A percentile compares a stretch with the other conserved stretches of the same genome.
phyloP scores from a whole-genome alignment of 2,888 invertebrate genomes.

The Oligia fasciuncula region DNA sequence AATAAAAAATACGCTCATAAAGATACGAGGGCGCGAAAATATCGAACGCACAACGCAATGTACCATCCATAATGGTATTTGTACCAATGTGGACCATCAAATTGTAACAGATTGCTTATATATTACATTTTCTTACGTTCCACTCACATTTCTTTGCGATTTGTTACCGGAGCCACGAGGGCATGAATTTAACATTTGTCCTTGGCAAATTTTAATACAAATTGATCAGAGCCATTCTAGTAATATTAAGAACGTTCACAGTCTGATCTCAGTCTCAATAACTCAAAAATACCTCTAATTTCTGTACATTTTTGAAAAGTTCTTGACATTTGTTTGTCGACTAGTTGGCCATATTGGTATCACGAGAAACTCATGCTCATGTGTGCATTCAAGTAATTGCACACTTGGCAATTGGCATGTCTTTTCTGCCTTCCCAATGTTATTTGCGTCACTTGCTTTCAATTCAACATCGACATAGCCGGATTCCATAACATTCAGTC shows the following conservation, averaged over 20 bases:
- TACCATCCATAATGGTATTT: slow-evolving; percentile 62
- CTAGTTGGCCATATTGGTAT: not conserved
- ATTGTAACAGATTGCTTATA: slow-evolving; percentile 64
- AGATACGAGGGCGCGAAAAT: slow-evolving; percentile 35
- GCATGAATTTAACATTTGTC: slow-evolving; percentile 10
- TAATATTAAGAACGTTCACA: not conserved
- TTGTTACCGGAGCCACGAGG: slow-evolving; percentile 8
- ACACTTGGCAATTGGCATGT: not conserved
- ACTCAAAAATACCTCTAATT: not conserved
- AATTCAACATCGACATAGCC: not conserved
- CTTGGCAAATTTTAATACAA: slow-evolving; percentile 1
- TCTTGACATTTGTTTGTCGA: not conserved
- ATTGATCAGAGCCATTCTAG: not conserved
- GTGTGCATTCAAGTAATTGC: not conserved
- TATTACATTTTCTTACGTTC: slow-evolving; percentile 57
- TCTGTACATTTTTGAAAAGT: not conserved
- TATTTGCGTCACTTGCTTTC: slow-evolving; percentile 9
- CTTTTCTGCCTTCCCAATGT: not conserved
- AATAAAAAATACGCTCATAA: slow-evolving; percentile 32
- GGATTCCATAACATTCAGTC: slow-evolving; percentile 21
- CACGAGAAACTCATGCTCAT: not conserved
- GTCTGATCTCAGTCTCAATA: no score
- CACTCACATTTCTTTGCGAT: slow-evolving; percentile 31
- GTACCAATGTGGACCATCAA: slow-evolving; percentile 60
- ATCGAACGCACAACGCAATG: slow-evolving; percentile 48